Percentiles rank a stretch among this genome's conserved stretches.
These are phyloP conservation scores for Myrmophylax atrothorax DNA, from an alignment of 2,113 vertebrate species.

Conservation along the genomic window DNA sequence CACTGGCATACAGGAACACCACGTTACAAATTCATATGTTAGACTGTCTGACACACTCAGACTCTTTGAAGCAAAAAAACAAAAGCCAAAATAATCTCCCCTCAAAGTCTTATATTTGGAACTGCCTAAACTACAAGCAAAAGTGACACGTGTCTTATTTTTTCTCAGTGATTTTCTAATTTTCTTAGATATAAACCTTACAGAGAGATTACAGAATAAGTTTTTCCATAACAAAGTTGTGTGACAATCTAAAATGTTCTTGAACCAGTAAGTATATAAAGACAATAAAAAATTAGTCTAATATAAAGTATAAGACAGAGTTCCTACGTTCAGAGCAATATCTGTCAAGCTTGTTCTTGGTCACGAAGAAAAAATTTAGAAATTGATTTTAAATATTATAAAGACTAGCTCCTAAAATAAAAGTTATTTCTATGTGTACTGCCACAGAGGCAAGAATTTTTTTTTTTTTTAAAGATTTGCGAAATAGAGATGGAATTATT, in stretches of 20 bases:
- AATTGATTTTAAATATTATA: not conserved
- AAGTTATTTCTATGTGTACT: not conserved
- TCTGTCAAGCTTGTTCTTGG: not conserved
- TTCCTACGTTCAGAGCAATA: not conserved
- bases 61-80: slow-evolving; percentile 49
- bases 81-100: not conserved
- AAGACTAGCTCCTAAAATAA: not conserved
- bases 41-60: slow-evolving; percentile 41
- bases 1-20: not conserved
- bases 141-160: slow-evolving; percentile 10
- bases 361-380: not conserved
- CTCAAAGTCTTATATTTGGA: not conserved
- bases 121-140: not conserved
- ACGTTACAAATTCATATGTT: slow-evolving; percentile 46
- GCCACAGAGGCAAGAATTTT: not conserved
- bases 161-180: not conserved
- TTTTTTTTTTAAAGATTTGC: not conserved
- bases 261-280: not conserved
- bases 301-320: not conserved
- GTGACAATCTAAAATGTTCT: not conserved
- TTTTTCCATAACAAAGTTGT: not conserved
- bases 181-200: not conserved
- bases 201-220: not conserved
- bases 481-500: not conserved
- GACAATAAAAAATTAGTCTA: not conserved